A percentile compares a stretch with the other conserved stretches of the same genome.
Evolutionary conservation across 2,797 vertebrate genomes (phyloP).

Genomic region (Esox lucius): DNA sequence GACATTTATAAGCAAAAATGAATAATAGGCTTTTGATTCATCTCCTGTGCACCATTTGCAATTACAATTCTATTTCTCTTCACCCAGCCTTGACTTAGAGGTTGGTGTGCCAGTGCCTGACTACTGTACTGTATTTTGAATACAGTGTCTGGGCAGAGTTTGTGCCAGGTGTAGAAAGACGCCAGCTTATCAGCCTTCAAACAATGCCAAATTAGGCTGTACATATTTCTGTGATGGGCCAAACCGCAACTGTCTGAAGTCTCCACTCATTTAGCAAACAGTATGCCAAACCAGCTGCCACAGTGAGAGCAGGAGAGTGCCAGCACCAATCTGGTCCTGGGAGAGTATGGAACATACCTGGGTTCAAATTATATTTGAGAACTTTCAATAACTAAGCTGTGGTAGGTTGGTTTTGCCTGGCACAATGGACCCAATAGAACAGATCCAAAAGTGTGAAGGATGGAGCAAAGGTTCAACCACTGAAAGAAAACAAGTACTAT

Average conservation of each 20-base stretch:
- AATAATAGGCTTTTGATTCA: background rate
- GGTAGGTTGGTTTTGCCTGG: background rate
- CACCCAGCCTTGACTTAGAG: too few relatives aligned
- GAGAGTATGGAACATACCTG: constrained; percentile 22
- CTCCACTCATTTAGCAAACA: constrained; percentile 46
- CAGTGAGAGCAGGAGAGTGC: constrained; percentile 17
- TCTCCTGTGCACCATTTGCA: background rate
- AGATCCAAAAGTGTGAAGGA: background rate
- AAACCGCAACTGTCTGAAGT: constrained; percentile 35
- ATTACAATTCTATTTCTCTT: background rate
- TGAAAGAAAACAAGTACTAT: background rate
- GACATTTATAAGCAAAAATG: background rate
- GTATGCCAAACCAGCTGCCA: constrained; percentile 41
- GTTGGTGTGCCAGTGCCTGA: background rate
- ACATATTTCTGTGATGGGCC: constrained; percentile 47
- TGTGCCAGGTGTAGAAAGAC: constrained; percentile 5
- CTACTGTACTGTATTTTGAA: background rate
- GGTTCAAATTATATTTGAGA: background rate
- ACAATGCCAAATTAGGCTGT: constrained; percentile 33
- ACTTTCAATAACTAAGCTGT: background rate
- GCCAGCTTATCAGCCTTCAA: constrained; percentile 17
- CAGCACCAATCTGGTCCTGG: constrained; percentile 37
- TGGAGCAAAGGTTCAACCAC: background rate
- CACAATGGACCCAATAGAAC: background rate
- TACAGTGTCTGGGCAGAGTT: constrained; percentile 12